These are phyloP conservation scores for Aplodontia rufa DNA, from an alignment of 2,113 vertebrate genomes.

Conservation along the genomic window DNA sequence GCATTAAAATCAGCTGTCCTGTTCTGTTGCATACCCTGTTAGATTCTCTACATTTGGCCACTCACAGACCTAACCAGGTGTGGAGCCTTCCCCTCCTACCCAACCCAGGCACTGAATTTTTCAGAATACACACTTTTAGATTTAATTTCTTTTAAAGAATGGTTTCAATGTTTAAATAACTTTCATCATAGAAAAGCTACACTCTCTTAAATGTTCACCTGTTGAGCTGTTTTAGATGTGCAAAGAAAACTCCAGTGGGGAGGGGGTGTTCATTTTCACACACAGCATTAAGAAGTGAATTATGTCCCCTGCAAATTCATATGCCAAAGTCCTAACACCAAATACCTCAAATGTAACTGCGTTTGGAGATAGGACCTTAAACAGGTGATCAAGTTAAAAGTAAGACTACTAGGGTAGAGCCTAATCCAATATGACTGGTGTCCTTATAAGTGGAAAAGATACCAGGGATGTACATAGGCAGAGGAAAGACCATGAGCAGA, in stretches of 20 bases:
- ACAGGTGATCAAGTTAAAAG: not conserved
- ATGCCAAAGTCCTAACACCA: not conserved
- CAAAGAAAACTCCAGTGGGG: not conserved
- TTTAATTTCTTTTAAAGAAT: slow-evolving; percentile 23
- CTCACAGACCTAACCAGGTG: too few relatives aligned
- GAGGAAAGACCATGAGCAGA: not conserved
- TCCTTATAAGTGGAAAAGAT: not conserved
- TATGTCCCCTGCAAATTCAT: not conserved
- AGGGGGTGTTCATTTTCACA: not conserved
- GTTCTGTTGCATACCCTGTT: not conserved
- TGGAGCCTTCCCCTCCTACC: not conserved
- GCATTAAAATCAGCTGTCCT: not conserved
- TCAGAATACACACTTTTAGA: not conserved
- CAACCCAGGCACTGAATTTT: not conserved
- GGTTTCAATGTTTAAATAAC: slow-evolving; percentile 17
- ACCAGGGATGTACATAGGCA: not conserved
- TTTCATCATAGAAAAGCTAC: not conserved
- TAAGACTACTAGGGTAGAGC: not conserved
- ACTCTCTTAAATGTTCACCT: not conserved
- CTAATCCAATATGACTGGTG: not conserved
- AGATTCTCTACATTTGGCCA: not conserved
- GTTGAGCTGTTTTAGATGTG: not conserved
- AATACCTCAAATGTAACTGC: not conserved
- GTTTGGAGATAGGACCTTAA: not conserved
- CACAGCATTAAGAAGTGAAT: not conserved